Evolutionary conservation across 1,140 invertebrate genomes (phyloP).

Genomic region (Meloidogyne chitwoodi): DNA sequence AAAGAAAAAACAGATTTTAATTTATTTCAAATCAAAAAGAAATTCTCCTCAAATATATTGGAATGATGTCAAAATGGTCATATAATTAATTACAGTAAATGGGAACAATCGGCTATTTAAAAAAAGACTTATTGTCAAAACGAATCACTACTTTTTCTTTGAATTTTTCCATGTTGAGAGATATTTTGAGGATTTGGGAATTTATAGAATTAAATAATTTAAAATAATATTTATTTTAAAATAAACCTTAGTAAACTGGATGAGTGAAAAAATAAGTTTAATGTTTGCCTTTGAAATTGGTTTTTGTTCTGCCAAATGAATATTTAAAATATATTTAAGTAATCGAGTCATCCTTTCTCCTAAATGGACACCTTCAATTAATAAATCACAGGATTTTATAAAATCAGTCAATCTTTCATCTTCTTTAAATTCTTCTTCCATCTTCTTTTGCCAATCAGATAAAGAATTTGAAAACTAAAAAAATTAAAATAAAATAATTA

Average conservation of each 20-base stretch:
- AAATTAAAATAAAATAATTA: background rate
- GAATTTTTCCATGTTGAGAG: no score
- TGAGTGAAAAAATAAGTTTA: slow-evolving; percentile 72
- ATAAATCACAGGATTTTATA: slow-evolving; percentile 19
- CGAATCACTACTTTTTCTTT: no score
- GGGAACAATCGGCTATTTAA: no score
- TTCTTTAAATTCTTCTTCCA: slow-evolving; percentile 12
- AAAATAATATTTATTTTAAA: no score
- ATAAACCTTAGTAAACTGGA: slow-evolving; percentile 75
- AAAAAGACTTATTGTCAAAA: no score
- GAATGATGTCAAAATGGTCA: no score
- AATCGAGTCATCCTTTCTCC: slow-evolving; percentile 64
- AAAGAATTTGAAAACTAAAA: background rate
- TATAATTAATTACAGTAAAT: no score
- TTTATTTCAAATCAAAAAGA: no score
- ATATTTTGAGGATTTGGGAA: slow-evolving; percentile 2
- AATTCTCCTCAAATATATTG: no score
- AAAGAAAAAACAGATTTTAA: no score
- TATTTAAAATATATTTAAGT: slow-evolving; percentile 71
- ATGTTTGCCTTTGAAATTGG: slow-evolving; percentile 76
- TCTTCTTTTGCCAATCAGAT: background rate
- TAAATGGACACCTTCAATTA: slow-evolving; percentile 65
- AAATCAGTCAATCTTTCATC: slow-evolving; percentile 67
- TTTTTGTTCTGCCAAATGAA: slow-evolving; percentile 72
- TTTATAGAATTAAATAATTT: no score